Evolutionary conservation across 2,888 invertebrate species (phyloP), one percentile per base, ranked within the genome.

Genomic region (Lapara coniferarum): DNA sequence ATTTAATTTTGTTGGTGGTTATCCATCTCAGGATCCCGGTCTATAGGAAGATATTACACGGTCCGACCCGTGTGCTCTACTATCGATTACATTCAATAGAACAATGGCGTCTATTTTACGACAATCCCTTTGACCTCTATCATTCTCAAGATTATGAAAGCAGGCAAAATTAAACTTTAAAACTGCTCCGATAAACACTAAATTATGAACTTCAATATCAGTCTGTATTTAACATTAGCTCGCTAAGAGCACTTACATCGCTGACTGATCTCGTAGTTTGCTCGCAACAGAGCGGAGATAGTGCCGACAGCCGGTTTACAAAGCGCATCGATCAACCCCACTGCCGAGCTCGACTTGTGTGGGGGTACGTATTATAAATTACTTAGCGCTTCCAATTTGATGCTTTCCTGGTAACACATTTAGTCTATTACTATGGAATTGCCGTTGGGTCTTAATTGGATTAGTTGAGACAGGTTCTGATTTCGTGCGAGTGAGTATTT

Each of bases 221-320:
- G 16, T 16, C 10, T 19, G 16, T 10, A 55, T 19, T 55, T 55
- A 13, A 12, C 25, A 13, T 25, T 13, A 56, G 25, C 10, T 5
- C 25, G 25, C 7, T 49, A 14, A 44, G 57, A 19, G 37, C 16
- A 46, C 56, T 56, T 49, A 13, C 46, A 46, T 69, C 37, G 14
- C 46, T 16, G 14, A 7, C n/a, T 56, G 66, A 69, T 51, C 51
- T 37, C n/a, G 51, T 66, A 57, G 69, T 71, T 55, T 55, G 53
- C 66, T 13, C 59, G 58, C 58, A 71, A 69, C 66, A 71, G 37
- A 37, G 55, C 44, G 58, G 10, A 13, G 19, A 63, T 66, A 71
- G 68, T 73, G 71, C 37, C 72, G 72, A 75, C 73, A 74, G 73
- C 70, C 70, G 59, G 63, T 63, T 66, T 69, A 72, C 73, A 71